Conservation (phyloP, 2,113 vertebrate species). For the Indicator indicator region DNA sequence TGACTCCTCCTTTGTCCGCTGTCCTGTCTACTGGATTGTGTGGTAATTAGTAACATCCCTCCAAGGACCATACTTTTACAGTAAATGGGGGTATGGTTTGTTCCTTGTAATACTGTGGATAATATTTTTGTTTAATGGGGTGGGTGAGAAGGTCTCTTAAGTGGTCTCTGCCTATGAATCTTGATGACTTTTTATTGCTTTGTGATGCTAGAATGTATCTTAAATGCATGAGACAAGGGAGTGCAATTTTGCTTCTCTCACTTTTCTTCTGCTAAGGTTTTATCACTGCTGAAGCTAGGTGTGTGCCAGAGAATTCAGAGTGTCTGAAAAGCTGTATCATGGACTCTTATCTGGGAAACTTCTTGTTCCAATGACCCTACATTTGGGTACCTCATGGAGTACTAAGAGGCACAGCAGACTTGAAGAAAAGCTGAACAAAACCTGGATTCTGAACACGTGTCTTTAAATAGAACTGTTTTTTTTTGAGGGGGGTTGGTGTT, state of each 20-base stretch:
- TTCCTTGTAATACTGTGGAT: background rate
- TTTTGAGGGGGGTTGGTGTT: background rate
- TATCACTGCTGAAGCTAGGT: background rate
- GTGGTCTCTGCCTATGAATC: background rate
- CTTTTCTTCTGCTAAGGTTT: background rate
- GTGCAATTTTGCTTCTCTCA: background rate
- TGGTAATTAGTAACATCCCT: background rate
- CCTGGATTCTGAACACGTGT: rapidly evolving
- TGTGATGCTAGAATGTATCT: background rate
- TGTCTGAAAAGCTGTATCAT: background rate
- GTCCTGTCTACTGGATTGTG: background rate
- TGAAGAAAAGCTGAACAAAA: background rate
- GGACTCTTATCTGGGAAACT: background rate
- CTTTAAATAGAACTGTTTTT: background rate
- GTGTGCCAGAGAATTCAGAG: background rate
- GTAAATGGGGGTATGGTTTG: background rate
- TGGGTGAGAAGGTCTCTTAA: background rate
- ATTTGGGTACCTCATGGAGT: background rate
- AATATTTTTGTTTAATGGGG: background rate
- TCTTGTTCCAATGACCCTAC: background rate
- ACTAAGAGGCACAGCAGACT: background rate
- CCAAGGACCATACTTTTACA: background rate
- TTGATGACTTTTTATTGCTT: background rate
- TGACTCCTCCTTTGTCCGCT: background rate
- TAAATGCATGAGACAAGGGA: background rate